Conservation (phyloP, 1,140 invertebrate genomes). For the Drosophila lini region DNA sequence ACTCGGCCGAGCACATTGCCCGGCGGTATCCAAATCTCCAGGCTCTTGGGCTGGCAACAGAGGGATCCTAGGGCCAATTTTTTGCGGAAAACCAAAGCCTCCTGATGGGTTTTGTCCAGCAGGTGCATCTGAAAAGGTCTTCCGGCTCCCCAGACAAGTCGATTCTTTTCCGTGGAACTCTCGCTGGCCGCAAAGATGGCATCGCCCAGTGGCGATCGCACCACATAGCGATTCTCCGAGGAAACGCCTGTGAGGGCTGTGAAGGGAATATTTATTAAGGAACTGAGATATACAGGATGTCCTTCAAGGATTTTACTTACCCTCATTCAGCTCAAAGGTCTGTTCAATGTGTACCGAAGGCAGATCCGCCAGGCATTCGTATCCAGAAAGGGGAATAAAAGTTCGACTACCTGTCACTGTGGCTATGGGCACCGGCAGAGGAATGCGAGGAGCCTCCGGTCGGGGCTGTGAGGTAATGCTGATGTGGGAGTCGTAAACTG, state of each 20-base stretch:
- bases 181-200: constrained; percentile 88
- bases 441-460: constrained; percentile 60
- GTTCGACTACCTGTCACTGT: constrained; percentile 67
- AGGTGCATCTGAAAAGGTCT: constrained; percentile 87
- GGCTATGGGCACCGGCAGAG: constrained; percentile 64
- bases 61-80: constrained; percentile 85
- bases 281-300: background rate
- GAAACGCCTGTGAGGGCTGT: constrained; percentile 79
- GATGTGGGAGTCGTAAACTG: constrained; percentile 74
- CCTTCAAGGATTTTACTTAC: constrained; percentile 23
- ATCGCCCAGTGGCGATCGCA: constrained; percentile 87
- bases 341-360: constrained; percentile 84
- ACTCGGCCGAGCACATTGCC: constrained; percentile 85
- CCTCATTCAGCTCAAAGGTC: constrained; percentile 79
- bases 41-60: constrained; percentile 70
- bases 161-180: constrained; percentile 85
- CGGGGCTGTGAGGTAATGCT: constrained; percentile 77
- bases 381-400: constrained; percentile 75
- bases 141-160: constrained; percentile 86
- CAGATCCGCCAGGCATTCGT: constrained; percentile 75
- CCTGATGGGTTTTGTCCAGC: constrained; percentile 88
- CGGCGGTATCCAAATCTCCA: constrained; percentile 85
- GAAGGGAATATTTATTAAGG: background rate
- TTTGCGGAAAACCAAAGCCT: constrained; percentile 86
- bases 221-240: constrained; percentile 88